Conservation (phyloP, 1,140 invertebrate genomes). For the Penaeus japonicus region DNA sequence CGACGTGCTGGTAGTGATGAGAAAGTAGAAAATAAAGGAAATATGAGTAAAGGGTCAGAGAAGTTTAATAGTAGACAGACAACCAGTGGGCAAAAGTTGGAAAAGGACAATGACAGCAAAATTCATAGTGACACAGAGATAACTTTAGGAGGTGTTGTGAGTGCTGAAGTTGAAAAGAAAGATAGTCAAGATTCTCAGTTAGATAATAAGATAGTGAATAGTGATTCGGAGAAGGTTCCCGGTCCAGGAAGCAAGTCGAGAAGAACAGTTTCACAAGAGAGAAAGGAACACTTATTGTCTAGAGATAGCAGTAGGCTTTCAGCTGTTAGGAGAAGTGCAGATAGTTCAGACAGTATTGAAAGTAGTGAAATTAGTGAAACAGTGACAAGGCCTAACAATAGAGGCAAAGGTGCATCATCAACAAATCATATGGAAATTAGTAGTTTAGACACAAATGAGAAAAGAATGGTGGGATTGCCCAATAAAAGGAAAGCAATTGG, state of each 20-base stretch:
- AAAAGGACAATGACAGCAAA: background rate
- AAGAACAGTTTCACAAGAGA: slow-evolving; percentile 41
- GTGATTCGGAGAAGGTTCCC: slow-evolving; percentile 10
- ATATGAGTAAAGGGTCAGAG: background rate
- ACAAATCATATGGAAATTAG: background rate
- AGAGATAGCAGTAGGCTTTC: background rate
- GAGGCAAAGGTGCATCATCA: slow-evolving; percentile 19
- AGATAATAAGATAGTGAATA: background rate
- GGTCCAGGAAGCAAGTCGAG: slow-evolving; percentile 14
- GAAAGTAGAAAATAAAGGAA: background rate
- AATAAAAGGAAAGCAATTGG: slow-evolving; percentile 39
- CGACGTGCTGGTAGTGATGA: background rate
- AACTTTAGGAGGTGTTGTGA: too few relatives aligned
- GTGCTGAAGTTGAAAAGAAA: background rate
- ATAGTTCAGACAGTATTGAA: slow-evolving; percentile 16
- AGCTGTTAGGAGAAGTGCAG: background rate
- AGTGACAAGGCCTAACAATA: background rate
- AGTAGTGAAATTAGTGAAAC: slow-evolving; percentile 4
- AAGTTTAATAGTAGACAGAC: background rate
- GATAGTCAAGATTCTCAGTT: background rate
- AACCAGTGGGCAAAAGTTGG: background rate
- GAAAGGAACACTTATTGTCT: background rate
- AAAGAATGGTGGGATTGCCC: background rate
- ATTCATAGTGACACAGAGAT: too few relatives aligned
- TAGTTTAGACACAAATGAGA: background rate